phyloP scores from a whole-genome alignment of 2,888 invertebrate genomes.

The Leptinotarsa haldemani region DNA sequence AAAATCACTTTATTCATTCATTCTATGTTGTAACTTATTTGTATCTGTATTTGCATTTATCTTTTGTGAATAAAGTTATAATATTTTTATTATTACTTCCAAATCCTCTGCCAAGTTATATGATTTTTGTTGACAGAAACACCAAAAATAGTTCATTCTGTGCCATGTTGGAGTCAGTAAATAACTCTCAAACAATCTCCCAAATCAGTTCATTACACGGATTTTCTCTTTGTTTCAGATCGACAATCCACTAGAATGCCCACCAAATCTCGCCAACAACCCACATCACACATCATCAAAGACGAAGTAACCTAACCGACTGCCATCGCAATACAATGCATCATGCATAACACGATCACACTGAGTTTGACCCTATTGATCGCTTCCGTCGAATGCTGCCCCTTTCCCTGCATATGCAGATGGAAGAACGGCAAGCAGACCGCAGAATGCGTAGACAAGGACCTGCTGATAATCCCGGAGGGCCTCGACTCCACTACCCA shows the following conservation, averaged over 20 bases:
- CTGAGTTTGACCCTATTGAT: slow-evolving; percentile 28
- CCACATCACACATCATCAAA: not conserved
- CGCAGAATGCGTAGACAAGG: slow-evolving; percentile 86
- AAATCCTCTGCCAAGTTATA: too few species aligned
- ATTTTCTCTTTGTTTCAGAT: slow-evolving; percentile 25
- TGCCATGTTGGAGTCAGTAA: too few species aligned
- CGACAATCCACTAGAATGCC: not conserved
- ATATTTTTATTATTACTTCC: too few species aligned
- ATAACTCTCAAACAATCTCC: too few species aligned
- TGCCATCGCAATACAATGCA: slow-evolving; percentile 29
- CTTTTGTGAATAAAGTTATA: too few species aligned
- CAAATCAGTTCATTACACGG: not conserved
- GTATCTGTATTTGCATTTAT: too few species aligned
- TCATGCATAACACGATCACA: slow-evolving; percentile 33
- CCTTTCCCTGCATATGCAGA: slow-evolving; percentile 80
- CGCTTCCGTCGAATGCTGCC: slow-evolving; percentile 39
- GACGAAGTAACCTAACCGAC: slow-evolving; percentile 5
- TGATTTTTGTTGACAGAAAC: too few species aligned
- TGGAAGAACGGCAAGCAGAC: slow-evolving; percentile 94
- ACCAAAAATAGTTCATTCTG: too few species aligned
- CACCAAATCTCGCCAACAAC: not conserved
- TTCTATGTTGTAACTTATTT: too few species aligned
- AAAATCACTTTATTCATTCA: too few species aligned
- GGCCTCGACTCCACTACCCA: slow-evolving; percentile 87
- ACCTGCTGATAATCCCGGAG: slow-evolving; percentile 80